A percentile compares a stretch with the other conserved stretches of the same genome.
These are phyloP conservation scores for Grammomys dolichurus DNA, from an alignment of 2,113 vertebrate species.

Conservation along the genomic window DNA sequence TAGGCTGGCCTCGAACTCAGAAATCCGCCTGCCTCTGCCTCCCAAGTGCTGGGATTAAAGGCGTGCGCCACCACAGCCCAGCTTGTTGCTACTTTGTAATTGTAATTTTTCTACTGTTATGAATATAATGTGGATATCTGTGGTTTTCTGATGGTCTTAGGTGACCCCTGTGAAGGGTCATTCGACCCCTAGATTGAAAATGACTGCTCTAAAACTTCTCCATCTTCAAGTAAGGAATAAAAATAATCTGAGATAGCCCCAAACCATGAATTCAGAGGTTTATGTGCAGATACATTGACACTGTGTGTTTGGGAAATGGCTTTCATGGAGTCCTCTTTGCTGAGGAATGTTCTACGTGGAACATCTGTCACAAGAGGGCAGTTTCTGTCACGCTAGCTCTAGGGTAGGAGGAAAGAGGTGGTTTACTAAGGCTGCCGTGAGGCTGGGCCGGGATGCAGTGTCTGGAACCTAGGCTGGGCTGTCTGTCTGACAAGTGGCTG, in stretches of 20 bases:
- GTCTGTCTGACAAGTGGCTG: neutral
- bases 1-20: too few species aligned
- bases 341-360: neutral
- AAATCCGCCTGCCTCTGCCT: too few species aligned
- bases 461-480: neutral
- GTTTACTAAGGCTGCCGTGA: rapidly evolving
- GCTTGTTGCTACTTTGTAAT: neutral
- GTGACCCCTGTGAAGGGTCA: neutral
- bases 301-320: neutral
- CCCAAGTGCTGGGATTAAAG: too few species aligned
- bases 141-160: neutral
- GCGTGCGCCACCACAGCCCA: too few species aligned
- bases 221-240: neutral
- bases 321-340: neutral
- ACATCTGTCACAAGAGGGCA: neutral
- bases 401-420: neutral
- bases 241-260: neutral
- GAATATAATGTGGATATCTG: neutral
- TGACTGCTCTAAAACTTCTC: neutral
- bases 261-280: neutral
- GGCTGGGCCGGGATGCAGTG: too few species aligned
- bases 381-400: neutral
- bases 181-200: neutral
- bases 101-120: neutral
- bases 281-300: neutral